Evolutionary conservation across 2,888 invertebrate genomes (phyloP).

Genomic region (Zhengitettix transpicula): DNA sequence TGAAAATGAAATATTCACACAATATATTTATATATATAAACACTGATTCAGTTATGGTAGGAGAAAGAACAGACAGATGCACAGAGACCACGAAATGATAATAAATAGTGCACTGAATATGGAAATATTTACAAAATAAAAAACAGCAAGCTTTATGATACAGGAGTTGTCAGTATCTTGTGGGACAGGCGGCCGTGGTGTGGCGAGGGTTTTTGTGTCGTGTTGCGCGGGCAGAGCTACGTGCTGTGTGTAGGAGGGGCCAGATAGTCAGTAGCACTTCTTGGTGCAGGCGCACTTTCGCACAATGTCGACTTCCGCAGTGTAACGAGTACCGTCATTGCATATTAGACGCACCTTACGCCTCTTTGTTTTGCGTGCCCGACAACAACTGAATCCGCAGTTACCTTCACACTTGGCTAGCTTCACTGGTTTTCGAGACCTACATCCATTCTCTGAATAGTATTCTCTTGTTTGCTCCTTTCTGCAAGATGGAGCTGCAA

Average conservation of each 20-base stretch:
- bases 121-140: constrained; percentile 20
- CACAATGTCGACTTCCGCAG: constrained; percentile 91
- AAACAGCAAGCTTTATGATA: constrained; percentile 9
- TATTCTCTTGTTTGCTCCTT: constrained; percentile 83
- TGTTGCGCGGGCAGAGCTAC: constrained; percentile 8
- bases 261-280: constrained; percentile 53
- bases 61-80: constrained; percentile 17
- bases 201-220: not conserved
- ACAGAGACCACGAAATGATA: constrained; percentile 19
- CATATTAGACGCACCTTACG: constrained; percentile 90
- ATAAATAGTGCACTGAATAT: constrained; percentile 18
- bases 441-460: constrained; percentile 80
- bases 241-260: constrained; percentile 15
- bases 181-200: not conserved
- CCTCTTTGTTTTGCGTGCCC: constrained; percentile 80
- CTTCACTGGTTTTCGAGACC: constrained; percentile 77
- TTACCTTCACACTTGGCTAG: constrained; percentile 70
- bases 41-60: constrained; percentile 13
- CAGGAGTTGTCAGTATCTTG: constrained; percentile 3
- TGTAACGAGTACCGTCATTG: constrained; percentile 80
- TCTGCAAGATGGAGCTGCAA: constrained; percentile 57
- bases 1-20: not conserved
- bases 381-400: constrained; percentile 70
- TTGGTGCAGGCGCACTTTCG: constrained; percentile 91
- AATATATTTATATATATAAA: not conserved